Conservation (phyloP, 2,888 invertebrate genomes). For the Phrixothrix hirtus region DNA sequence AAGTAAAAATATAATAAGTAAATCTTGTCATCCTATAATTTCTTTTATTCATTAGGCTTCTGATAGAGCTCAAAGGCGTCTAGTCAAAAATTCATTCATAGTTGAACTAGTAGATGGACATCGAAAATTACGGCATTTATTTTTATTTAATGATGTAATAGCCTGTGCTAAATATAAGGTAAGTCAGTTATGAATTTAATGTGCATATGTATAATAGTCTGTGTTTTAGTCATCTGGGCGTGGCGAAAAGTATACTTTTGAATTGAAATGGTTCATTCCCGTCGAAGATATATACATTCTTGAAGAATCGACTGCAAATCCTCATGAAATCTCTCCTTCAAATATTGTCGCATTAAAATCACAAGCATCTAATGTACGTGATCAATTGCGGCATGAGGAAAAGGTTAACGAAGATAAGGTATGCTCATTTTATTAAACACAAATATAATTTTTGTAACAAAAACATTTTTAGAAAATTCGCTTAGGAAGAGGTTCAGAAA, state of each 20-base stretch:
- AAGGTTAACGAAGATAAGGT: conserved; percentile 68
- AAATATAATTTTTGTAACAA: no score
- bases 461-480: conserved; percentile 65
- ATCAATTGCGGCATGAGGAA: conserved; percentile 81
- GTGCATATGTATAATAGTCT: not conserved
- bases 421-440: conserved; percentile 14
- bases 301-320: conserved; percentile 68
- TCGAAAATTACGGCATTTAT: conserved; percentile 88
- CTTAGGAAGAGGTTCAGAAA: conserved; percentile 71
- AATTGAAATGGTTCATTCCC: conserved; percentile 92
- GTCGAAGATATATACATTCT: conserved; percentile 79
- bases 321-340: conserved; percentile 75
- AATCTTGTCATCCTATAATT: not conserved
- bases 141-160: conserved; percentile 92
- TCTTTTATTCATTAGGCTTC: conserved; percentile 60
- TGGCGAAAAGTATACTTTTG: conserved; percentile 84
- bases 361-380: conserved; percentile 83
- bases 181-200: no score
- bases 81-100: conserved; percentile 93
- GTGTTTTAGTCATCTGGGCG: conserved; percentile 71
- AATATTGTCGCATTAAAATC: conserved; percentile 84
- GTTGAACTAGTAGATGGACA: conserved; percentile 89
- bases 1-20: no score
- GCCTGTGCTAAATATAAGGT: conserved; percentile 93
- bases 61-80: conserved; percentile 79